Base-by-base conservation (phyloP, 2,113 vertebrate genomes). In the Pteropus alecto region DNA sequence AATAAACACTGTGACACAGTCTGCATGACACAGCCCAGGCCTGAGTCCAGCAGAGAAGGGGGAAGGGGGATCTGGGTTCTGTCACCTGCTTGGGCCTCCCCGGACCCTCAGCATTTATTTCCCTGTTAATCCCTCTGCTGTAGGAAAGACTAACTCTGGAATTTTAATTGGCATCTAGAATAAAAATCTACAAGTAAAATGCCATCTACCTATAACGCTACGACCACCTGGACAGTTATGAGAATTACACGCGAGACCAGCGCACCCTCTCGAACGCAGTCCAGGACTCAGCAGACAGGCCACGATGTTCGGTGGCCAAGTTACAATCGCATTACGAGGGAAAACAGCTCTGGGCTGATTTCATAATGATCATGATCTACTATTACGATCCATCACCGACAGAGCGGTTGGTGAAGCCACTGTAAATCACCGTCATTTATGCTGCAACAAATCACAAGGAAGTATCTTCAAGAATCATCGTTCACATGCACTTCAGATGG, bases 361-460 rank as follows among this genome's bases (percentile, higher is more conserved):
- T 98, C 93, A 96, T 97, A 98, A 98, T 98, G 98, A 98, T 97
- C 97, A 98, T 98, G 98, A 98, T 98, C 97, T 98, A 97, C 98
- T 98, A 93, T 99, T 97, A 98, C 96, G 98, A 98, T 98, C 98
- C 97, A 98, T 98, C 98, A 98, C 97, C 90, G 73, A 61, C 96
- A 97, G 98, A 98, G 98, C 97, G 87, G 94, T 96, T 93, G 76
- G 97, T 95, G 95, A 98, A 98, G 97, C 92, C 81, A 60, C 95
- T 96, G 98, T 99, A 98, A 98, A 98, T 99, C 98, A 98, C 73
- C 51, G 24, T 98, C 98, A 98, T 98, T 99, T 98, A 98, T 98
- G 98, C 96, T 79, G 95, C 93, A 98, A 96, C 97, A 98, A 98
- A 98, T 99, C 98, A 98, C 94, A 38, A 97, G 97, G 98, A 98